Conservation (phyloP, 2,888 invertebrate genomes). For the Drosophila meridionalis region DNA sequence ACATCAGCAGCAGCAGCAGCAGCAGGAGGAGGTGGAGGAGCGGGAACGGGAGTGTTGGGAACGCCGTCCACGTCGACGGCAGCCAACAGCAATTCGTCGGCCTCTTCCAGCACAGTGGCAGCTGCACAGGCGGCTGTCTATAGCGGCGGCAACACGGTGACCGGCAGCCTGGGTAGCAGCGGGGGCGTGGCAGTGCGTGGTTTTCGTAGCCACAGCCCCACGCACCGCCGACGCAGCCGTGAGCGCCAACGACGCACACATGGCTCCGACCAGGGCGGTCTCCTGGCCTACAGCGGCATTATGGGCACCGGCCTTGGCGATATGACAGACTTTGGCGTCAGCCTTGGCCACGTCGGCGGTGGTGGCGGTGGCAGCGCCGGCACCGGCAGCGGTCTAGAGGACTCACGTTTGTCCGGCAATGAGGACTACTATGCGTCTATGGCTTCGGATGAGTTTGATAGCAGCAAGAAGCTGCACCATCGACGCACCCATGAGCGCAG, state of each 20-base stretch:
- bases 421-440: conserved; percentile 85
- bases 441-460: conserved; percentile 84
- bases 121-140: conserved; percentile 81
- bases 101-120: conserved; percentile 79
- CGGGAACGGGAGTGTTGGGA: conserved; percentile 48
- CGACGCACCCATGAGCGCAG: conserved; percentile 85
- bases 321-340: conserved; percentile 61
- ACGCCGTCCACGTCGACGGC: conserved; percentile 55
- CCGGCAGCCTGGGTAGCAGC: conserved; percentile 74
- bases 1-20: conserved; percentile 13
- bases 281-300: conserved; percentile 82
- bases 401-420: conserved; percentile 84
- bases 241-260: conserved; percentile 84
- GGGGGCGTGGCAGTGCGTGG: conserved; percentile 80
- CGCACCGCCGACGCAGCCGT: conserved; percentile 84
- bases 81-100: conserved; percentile 72
- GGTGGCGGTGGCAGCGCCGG: conserved; percentile 74
- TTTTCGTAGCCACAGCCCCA: conserved; percentile 85
- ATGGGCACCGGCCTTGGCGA: conserved; percentile 53
- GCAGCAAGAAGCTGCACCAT: conserved; percentile 82
- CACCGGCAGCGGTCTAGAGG: conserved; percentile 82
- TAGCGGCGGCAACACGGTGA: conserved; percentile 81
- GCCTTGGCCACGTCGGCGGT: conserved; percentile 47
- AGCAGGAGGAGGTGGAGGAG: conserved; percentile 15
- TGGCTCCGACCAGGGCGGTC: conserved; percentile 83